Percentiles rank a stretch among this genome's conserved stretches.
Evolutionary conservation across 2,797 vertebrate genomes (phyloP).

Genomic region (Leucoraja ocellata): DNA sequence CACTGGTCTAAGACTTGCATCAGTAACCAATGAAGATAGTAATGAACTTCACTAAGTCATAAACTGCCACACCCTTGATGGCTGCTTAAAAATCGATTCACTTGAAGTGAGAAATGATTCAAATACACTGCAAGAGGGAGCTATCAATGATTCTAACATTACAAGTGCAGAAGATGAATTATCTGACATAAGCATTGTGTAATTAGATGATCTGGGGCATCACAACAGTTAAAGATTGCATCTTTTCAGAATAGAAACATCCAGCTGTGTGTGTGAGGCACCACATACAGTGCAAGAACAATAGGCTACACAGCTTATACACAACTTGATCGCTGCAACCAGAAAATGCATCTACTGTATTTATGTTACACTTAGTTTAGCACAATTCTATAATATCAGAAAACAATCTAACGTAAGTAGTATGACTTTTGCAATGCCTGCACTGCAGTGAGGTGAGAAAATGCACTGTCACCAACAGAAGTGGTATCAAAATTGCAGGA

Average conservation of each 20-base stretch:
- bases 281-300: not conserved
- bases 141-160: not conserved
- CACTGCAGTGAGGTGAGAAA: not conserved
- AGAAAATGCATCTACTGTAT: not conserved
- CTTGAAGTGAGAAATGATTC: not conserved
- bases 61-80: not conserved
- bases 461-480: not conserved
- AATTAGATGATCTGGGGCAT: not conserved
- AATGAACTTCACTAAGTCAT: not conserved
- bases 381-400: not conserved
- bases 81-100: not conserved
- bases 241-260: not conserved
- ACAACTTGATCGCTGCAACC: not conserved
- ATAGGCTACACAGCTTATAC: not conserved
- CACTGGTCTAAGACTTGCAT: not conserved
- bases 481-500: not conserved
- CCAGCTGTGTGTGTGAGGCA: not conserved
- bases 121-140: not conserved
- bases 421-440: not conserved
- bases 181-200: not conserved
- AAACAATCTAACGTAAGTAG: too few species aligned
- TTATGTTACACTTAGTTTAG: not conserved
- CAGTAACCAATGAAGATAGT: not conserved
- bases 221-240: not conserved
- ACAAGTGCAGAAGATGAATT: not conserved